Evolutionary conservation across 2,113 vertebrate genomes (phyloP).

Genomic region (Galbula dea): DNA sequence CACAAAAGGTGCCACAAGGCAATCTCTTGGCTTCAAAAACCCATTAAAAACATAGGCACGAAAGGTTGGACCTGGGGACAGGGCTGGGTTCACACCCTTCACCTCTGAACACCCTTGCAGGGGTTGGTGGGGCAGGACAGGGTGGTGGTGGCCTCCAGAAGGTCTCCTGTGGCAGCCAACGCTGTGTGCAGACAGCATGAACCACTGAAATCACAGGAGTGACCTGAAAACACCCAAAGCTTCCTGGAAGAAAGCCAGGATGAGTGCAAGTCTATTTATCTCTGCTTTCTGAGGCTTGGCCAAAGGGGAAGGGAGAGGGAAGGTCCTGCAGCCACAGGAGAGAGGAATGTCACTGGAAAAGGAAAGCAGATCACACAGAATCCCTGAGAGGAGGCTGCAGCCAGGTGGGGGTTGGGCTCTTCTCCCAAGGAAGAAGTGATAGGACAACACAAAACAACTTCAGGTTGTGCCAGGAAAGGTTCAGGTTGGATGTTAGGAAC

Average conservation of each 20-base stretch:
- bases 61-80: background rate
- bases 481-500: too few relatives aligned
- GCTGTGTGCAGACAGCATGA: too few relatives aligned
- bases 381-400: too few relatives aligned
- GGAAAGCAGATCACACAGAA: background rate
- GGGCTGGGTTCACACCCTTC: background rate
- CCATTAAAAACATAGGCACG: background rate
- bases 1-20: background rate
- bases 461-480: too few relatives aligned
- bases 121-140: background rate
- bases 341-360: background rate
- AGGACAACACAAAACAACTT: too few relatives aligned
- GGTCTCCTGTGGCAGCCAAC: too few relatives aligned
- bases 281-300: background rate
- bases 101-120: accelerated
- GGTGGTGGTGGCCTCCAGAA: accelerated
- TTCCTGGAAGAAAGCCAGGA: background rate
- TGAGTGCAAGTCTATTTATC: background rate
- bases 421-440: too few relatives aligned
- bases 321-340: background rate
- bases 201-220: accelerated
- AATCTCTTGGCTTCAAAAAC: background rate
- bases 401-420: too few relatives aligned
- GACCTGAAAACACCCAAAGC: background rate
- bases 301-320: background rate